Evolutionary conservation across 1,140 invertebrate species (phyloP), one percentile per base, ranked within the genome.

Genomic region (Drosophila albomicans): DNA sequence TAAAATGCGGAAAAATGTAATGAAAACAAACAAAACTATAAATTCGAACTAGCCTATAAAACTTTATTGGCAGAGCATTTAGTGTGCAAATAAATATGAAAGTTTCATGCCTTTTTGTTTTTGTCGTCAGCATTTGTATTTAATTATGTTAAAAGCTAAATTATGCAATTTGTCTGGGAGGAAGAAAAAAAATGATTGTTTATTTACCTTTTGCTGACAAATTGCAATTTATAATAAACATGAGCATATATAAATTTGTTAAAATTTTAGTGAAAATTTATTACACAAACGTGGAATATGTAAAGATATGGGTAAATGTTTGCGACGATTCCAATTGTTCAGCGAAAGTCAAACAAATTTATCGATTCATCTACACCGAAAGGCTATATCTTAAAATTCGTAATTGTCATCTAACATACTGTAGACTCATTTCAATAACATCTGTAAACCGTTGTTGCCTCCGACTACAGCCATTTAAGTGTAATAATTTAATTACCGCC

Each of bases 21-120:
- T 85, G 82, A 85, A 85, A 85, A 85, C 82, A 85, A 85, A 85
- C 82, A 85, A 69, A 86, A 86, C 82, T 79, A 85, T 85, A 85
- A 81, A 84, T 85, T 78, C 51, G 64, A 49, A 32, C 56, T 65
- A 51, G 43, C 63, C 48, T 65, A 86, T 86, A 75, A 81, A 86
- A 86, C 64, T 81, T 67, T 63, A 86, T 79, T 81, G 82, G 52
- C 59, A 71, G 20, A 75, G 32, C 82, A 71, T 85, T 85, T 85
- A 85, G 61, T 49, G 59, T 45, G 63, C 32, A 78, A 69, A 85
- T 85, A 85, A 80, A 85, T 67, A 77, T 57, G 75, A 80, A 85
- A 77, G 72, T 82, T 84, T 84, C 72, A 81, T 49, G 43, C 25
- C 41, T 56, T 7, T 61, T 32, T 61, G 16, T 63, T 71, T 64